Conservation (phyloP, 2,888 invertebrate species). For the Operophtera brumata region DNA sequence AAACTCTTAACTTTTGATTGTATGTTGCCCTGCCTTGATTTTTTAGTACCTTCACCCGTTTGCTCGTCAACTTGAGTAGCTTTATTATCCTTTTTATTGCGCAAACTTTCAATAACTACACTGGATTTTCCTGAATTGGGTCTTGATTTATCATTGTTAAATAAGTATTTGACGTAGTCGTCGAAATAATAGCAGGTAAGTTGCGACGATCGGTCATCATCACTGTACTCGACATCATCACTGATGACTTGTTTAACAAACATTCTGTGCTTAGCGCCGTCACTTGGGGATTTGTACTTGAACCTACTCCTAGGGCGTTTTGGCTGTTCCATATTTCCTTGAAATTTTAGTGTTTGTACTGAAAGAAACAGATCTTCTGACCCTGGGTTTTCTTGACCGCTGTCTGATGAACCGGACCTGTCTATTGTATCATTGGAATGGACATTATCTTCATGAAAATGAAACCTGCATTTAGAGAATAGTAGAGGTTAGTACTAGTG, state of each 20-base stretch:
- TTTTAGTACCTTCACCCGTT: slow-evolving; percentile 37
- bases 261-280: slow-evolving; percentile 63
- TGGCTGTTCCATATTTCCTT: slow-evolving; percentile 52
- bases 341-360: slow-evolving; percentile 69
- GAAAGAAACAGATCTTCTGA: slow-evolving; percentile 59
- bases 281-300: slow-evolving; percentile 59
- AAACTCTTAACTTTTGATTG: slow-evolving; percentile 38
- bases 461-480: slow-evolving; percentile 44
- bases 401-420: too few relatives aligned
- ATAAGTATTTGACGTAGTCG: slow-evolving; percentile 66
- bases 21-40: slow-evolving; percentile 29
- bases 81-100: slow-evolving; percentile 53
- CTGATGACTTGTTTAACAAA: slow-evolving; percentile 65
- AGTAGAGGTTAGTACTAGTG: not conserved
- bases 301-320: slow-evolving; percentile 61
- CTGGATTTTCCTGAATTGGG: slow-evolving; percentile 64
- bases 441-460: slow-evolving; percentile 41
- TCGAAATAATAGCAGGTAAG: slow-evolving; percentile 62
- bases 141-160: slow-evolving; percentile 56
- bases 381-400: slow-evolving; percentile 33
- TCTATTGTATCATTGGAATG: slow-evolving; percentile 34
- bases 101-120: slow-evolving; percentile 45
- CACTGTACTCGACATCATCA: slow-evolving; percentile 43
- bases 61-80: slow-evolving; percentile 48
- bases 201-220: slow-evolving; percentile 56